These are phyloP conservation scores for Mactra quadrangularis DNA, from an alignment of 1,140 invertebrate species.

Conservation along the genomic window DNA sequence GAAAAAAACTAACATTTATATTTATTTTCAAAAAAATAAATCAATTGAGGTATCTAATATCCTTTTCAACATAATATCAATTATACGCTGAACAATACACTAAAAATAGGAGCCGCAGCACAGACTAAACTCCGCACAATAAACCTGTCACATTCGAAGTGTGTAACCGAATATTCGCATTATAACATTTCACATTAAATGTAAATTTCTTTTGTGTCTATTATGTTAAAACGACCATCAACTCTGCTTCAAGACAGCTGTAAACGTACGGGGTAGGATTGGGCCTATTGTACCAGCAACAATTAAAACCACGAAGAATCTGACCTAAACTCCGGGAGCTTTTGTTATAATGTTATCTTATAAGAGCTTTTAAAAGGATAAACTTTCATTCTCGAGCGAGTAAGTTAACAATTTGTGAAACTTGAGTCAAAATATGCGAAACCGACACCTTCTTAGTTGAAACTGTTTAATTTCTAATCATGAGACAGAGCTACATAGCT, in stretches of 20 bases:
- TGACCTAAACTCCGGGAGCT: conserved; percentile 31
- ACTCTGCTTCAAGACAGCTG: conserved; percentile 38
- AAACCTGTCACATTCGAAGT: conserved; percentile 52
- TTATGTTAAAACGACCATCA: conserved; percentile 48
- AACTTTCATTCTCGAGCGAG: conserved; percentile 52
- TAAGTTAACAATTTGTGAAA: conserved; percentile 29
- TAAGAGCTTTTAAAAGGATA: conserved; percentile 53
- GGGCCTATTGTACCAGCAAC: conserved; percentile 29
- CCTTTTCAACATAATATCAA: conserved; percentile 57
- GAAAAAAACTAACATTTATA: conserved; percentile 60
- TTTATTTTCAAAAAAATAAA: conserved; percentile 57
- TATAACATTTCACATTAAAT: conserved; percentile 61
- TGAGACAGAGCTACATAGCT: no score
- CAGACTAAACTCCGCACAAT: conserved; percentile 57
- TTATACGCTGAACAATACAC: conserved; percentile 35
- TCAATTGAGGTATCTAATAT: conserved; percentile 37
- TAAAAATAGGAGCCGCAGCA: conserved; percentile 33
- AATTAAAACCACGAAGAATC: conserved; percentile 44
- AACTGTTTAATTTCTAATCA: no score
- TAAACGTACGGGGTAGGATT: conserved; percentile 31
- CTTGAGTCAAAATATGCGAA: conserved; percentile 9
- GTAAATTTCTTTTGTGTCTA: conserved; percentile 60
- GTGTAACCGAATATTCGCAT: conserved; percentile 41
- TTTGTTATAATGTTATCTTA: conserved; percentile 53
- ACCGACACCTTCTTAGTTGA: background rate